phyloP scores from a whole-genome alignment of 2,888 invertebrate species.

The Therioaphis trifolii region DNA sequence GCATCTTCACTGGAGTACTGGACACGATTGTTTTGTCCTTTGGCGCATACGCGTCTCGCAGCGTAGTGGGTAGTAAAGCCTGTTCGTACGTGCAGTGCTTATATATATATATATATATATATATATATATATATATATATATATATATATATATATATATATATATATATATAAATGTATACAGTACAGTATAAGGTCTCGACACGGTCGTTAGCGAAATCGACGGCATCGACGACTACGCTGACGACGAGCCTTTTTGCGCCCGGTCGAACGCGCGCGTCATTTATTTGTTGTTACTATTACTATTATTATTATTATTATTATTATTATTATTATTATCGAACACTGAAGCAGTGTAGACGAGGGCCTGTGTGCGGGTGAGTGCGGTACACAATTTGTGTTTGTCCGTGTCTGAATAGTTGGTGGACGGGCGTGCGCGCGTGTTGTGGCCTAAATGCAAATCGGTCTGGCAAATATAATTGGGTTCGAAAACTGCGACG shows the following conservation, averaged over 20 bases:
- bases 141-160: neutral
- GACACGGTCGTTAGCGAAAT: slow-evolving; percentile 57
- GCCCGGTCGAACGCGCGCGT: neutral
- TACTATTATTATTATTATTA: slow-evolving; percentile 31
- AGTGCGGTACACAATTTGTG: neutral
- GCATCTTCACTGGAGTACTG: slow-evolving; percentile 60
- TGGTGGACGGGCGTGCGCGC: neutral
- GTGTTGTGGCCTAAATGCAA: slow-evolving; percentile 22
- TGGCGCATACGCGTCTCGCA: slow-evolving; percentile 30
- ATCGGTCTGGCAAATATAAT: slow-evolving; percentile 49
- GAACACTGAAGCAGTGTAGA: neutral
- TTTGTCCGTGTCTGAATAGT: neutral
- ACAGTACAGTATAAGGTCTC: neutral
- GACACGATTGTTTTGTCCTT: slow-evolving; percentile 59
- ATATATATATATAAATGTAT: neutral
- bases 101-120: too few relatives aligned
- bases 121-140: too few relatives aligned
- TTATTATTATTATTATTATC: slow-evolving; percentile 10
- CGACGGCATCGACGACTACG: slow-evolving; percentile 1
- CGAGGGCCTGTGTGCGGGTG: neutral
- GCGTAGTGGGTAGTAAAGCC: too few relatives aligned
- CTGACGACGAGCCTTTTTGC: slow-evolving; percentile 14
- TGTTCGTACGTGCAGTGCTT: too few relatives aligned
- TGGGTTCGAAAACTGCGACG: slow-evolving; percentile 32
- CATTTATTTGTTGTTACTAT: slow-evolving; percentile 35